Conservation (phyloP, 1,140 invertebrate species). For the Hyles vespertilio region DNA sequence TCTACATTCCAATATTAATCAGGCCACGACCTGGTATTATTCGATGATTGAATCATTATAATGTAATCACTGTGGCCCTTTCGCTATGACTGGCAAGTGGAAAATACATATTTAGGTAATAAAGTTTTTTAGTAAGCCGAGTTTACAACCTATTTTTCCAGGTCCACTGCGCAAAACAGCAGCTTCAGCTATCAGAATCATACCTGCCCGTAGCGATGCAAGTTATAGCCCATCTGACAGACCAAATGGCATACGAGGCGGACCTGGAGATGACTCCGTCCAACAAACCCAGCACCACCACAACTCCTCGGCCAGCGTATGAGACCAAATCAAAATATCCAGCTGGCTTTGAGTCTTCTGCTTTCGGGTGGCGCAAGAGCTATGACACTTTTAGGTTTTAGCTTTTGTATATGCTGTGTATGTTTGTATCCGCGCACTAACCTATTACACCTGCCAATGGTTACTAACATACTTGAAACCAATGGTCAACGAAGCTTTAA, state of each 20-base stretch:
- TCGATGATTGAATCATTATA: no score
- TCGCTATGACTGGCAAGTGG: no score
- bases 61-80: no score
- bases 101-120: no score
- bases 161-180: constrained; percentile 53
- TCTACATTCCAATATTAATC: no score
- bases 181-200: constrained; percentile 61
- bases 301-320: background rate
- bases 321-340: background rate
- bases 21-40: no score
- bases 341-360: constrained; percentile 12
- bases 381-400: constrained; percentile 8
- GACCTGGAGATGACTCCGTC: constrained; percentile 43
- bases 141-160: constrained; percentile 22
- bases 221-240: constrained; percentile 76
- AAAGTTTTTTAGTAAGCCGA: no score
- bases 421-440: no score
- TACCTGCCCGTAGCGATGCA: constrained; percentile 78
- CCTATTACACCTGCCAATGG: no score
- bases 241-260: constrained; percentile 76
- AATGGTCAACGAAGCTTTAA: no score
- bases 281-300: constrained; percentile 36
- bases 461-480: no score
- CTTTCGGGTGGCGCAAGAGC: constrained; percentile 29
- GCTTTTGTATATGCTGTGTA: constrained; percentile 5